Percentiles rank a stretch among this genome's conserved stretches.
Conservation (phyloP, 2,113 vertebrate genomes). For the Pogona vitticeps region DNA sequence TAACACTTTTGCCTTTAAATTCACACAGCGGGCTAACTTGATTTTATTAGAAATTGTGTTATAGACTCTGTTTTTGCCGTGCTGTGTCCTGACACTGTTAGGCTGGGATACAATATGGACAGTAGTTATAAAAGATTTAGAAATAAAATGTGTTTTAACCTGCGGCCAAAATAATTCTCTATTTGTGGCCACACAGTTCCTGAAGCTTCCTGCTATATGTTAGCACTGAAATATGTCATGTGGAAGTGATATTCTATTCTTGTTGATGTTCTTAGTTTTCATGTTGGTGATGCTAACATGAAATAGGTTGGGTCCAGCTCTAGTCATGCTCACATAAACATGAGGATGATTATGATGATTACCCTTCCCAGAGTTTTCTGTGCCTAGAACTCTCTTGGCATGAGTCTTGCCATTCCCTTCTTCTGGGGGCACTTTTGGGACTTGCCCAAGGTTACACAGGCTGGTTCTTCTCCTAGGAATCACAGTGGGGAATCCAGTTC, state of each 20-base stretch:
- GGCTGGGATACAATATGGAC: background rate
- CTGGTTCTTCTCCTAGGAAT: too few relatives aligned
- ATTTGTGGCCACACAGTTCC: background rate
- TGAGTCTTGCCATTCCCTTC: too few relatives aligned
- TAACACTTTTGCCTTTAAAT: background rate
- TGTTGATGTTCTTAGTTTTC: background rate
- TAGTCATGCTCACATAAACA: too few relatives aligned
- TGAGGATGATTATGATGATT: too few relatives aligned
- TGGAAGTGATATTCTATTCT: background rate
- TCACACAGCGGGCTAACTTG: background rate
- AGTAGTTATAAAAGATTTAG: background rate
- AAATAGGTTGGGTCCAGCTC: background rate
- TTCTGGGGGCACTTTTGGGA: too few relatives aligned
- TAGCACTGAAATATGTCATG: background rate
- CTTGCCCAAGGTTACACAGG: too few relatives aligned
- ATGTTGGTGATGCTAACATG: background rate
- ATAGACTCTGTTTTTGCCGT: background rate
- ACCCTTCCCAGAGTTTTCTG: too few relatives aligned
- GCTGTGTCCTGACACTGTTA: background rate
- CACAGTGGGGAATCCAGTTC: too few relatives aligned
- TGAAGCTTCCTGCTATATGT: background rate
- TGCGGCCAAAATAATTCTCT: background rate
- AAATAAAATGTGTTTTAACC: background rate
- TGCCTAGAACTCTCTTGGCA: too few relatives aligned
- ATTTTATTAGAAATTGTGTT: background rate